Evolutionary conservation across 2,113 vertebrate species (phyloP).

Genomic region (Paradisaea rubra): DNA sequence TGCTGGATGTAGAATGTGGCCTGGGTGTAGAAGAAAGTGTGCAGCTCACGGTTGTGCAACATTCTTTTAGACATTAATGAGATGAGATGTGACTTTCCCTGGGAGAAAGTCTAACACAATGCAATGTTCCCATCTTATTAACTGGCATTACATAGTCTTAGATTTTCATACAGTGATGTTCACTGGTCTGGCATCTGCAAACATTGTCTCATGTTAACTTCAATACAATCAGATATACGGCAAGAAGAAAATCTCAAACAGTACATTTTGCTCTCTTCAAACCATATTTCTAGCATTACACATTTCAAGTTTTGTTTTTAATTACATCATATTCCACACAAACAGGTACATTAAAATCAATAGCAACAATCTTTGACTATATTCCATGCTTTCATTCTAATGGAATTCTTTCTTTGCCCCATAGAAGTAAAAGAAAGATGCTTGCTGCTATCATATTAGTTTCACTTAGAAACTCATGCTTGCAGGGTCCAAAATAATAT

Average conservation of each 20-base stretch:
- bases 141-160: not conserved
- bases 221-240: not conserved
- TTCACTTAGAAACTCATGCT: not conserved
- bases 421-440: not conserved
- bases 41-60: not conserved
- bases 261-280: not conserved
- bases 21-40: not conserved
- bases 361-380: not conserved
- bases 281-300: not conserved
- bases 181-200: not conserved
- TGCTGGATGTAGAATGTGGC: not conserved
- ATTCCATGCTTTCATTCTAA: not conserved
- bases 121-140: not conserved
- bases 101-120: not conserved
- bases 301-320: not conserved
- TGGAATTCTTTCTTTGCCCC: not conserved
- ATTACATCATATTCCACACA: not conserved
- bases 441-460: not conserved
- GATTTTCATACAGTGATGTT: not conserved
- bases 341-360: not conserved
- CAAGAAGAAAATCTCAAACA: not conserved
- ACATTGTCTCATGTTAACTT: not conserved
- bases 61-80: not conserved
- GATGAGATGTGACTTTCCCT: slow-evolving; percentile 8
- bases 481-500: not conserved